phyloP scores from a whole-genome alignment of 2,113 vertebrate genomes.

The Azemiops feae region DNA sequence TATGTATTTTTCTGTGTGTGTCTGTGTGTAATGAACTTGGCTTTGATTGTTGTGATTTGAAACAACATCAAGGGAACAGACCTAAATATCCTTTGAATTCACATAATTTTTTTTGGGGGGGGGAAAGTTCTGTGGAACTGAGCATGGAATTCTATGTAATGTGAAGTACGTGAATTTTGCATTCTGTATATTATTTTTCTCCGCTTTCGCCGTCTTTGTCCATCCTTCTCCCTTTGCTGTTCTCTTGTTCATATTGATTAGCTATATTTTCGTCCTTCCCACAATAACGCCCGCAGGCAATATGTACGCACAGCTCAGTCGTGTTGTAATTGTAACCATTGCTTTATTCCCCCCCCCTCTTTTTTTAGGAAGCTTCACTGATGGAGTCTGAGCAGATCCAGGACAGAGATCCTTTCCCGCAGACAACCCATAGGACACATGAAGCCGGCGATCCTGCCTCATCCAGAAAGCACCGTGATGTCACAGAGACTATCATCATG shows the following conservation, averaged over 20 bases:
- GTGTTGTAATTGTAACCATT: slow-evolving; percentile 20
- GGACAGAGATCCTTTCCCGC: slow-evolving; percentile 11
- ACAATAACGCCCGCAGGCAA: background rate
- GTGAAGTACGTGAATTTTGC: background rate
- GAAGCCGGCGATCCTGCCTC: slow-evolving; percentile 19
- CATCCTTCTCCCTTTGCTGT: background rate
- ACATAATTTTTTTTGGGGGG: no score
- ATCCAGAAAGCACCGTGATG: background rate
- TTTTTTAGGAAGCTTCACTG: slow-evolving; percentile 56
- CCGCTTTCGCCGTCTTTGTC: background rate
- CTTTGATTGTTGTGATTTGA: background rate
- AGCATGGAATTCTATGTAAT: background rate
- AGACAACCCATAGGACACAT: background rate
- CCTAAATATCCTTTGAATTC: background rate
- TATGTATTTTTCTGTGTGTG: background rate
- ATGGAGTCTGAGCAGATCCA: slow-evolving; percentile 68
- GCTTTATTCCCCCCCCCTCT: background rate
- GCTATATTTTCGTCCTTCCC: background rate
- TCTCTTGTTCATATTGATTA: background rate
- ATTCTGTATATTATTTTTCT: background rate
- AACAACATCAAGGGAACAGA: background rate
- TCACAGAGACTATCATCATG: slow-evolving; percentile 25
- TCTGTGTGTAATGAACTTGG: background rate
- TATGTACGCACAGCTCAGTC: rapidly evolving
- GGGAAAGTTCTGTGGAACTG: background rate